Evolutionary conservation across 2,797 vertebrate genomes (phyloP).

Genomic region (Sebastes trivittatus): DNA sequence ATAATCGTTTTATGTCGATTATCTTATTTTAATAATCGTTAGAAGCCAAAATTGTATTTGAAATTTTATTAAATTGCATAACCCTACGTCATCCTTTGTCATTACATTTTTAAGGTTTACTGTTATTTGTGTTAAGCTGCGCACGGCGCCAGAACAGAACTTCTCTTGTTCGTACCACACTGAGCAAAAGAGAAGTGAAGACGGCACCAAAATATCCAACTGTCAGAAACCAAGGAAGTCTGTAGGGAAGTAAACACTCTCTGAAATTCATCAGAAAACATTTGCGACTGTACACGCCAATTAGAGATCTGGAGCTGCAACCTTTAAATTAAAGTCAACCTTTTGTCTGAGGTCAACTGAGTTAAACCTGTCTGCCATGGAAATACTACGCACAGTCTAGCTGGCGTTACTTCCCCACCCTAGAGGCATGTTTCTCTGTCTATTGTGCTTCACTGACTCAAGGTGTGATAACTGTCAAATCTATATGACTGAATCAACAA

Average conservation of each 20-base stretch:
- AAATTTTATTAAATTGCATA: too few species aligned
- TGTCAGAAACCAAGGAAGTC: slow-evolving; percentile 18
- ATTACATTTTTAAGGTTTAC: not conserved
- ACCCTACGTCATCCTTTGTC: not conserved
- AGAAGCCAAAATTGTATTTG: too few species aligned
- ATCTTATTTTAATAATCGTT: too few species aligned
- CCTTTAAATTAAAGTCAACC: slow-evolving; percentile 4
- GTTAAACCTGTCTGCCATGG: not conserved
- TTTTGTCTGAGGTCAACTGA: not conserved
- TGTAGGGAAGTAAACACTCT: slow-evolving; percentile 13
- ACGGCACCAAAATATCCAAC: slow-evolving; percentile 18
- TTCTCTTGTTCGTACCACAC: not conserved
- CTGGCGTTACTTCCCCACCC: slow-evolving; percentile 31
- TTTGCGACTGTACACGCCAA: not conserved
- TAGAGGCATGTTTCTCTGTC: slow-evolving; percentile 28
- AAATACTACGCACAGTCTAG: slow-evolving; percentile 15
- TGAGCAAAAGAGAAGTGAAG: slow-evolving; percentile 34
- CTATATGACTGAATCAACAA: slow-evolving; percentile 20
- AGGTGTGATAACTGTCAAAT: slow-evolving; percentile 35
- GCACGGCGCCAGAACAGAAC: not conserved
- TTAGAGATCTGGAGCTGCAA: not conserved
- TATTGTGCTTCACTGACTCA: slow-evolving; percentile 30
- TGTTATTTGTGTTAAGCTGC: not conserved
- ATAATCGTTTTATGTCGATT: too few species aligned
- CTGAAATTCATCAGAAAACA: slow-evolving; percentile 25